Evolutionary conservation across 2,797 vertebrate species (phyloP), one percentile per base, ranked within the genome.

Genomic region (Ctenopoma multispine): DNA sequence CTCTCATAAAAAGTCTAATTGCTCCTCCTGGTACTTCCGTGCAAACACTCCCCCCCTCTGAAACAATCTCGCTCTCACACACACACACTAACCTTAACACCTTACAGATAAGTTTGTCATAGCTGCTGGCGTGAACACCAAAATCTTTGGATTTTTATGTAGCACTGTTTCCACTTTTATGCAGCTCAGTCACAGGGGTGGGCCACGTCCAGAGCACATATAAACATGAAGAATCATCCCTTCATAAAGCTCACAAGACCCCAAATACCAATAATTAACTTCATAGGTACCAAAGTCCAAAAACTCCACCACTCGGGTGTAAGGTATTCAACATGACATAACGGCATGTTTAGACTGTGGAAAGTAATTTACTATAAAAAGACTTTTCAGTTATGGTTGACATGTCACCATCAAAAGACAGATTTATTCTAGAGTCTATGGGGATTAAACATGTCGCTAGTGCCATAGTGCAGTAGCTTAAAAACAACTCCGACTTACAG

Each of bases 1-100:
- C 88, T 79, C 80, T 83, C 82, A 82, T 90, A 90, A 92, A n/a
- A 93, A 82, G 62, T 49, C 72, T 84, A 90, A 90, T 90, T 89
- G 77, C 75, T 82, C 78, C 80, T 82, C 61, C 64, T 82, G 77
- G 70, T 82, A 56, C 80, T 88, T 89, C 83, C 69, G 64, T 75
- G 53, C 6, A 3, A 72, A 54, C 36, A 67, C 68, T 9, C 9
- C 13, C 56, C 56, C 59, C 24, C 34, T 20, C 9, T 64, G 46
- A 65, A 56, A 80, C 69, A 78, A 72, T 71, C 74, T n/a, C 69
- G 55, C 54, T 72, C 79, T 69, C 68, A 60, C 73, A 80, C 75
- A 76, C 79, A 79, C 72, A 17, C 4, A 43, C 40, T 13, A 9
- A 41, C 36, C 9, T 10, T 10, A 10, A 58, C 53, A 75, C 70